Conservation (phyloP, 2,113 vertebrate species). For the Corythornis cristatus region DNA sequence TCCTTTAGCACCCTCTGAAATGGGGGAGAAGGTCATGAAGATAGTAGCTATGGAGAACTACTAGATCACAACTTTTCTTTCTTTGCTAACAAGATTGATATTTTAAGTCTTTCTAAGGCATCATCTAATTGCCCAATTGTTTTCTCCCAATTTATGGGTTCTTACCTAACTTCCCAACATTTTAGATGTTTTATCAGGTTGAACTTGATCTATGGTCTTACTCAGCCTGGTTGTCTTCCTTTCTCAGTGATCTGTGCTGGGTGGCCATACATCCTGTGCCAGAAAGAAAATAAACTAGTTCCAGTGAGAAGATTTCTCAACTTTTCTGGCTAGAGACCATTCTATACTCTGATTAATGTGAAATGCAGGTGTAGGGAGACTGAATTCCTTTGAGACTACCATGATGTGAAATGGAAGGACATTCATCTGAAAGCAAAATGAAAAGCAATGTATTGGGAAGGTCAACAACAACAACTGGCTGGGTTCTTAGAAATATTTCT, state of each 20-base stretch:
- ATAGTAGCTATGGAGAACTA: background rate
- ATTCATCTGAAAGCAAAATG: background rate
- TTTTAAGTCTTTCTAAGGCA: background rate
- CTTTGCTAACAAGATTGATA: background rate
- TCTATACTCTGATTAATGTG: background rate
- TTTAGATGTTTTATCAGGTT: background rate
- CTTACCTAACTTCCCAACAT: background rate
- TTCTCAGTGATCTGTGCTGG: background rate
- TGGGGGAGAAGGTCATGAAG: background rate
- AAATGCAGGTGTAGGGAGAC: background rate
- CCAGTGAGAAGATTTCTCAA: background rate
- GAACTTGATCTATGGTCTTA: background rate
- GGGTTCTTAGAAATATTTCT: conserved; percentile 22
- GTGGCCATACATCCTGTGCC: background rate
- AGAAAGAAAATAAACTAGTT: background rate
- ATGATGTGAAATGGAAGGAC: background rate
- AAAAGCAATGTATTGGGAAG: background rate
- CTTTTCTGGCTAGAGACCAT: background rate
- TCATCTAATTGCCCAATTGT: background rate
- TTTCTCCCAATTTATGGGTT: background rate
- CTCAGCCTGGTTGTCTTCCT: background rate
- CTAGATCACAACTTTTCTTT: background rate
- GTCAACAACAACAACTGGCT: background rate
- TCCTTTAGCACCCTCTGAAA: background rate
- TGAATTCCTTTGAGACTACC: background rate